Percentiles rank a stretch among this genome's conserved stretches.
Conservation (phyloP, 2,113 vertebrate genomes). For the Cryptomyrus ogoouensis region DNA sequence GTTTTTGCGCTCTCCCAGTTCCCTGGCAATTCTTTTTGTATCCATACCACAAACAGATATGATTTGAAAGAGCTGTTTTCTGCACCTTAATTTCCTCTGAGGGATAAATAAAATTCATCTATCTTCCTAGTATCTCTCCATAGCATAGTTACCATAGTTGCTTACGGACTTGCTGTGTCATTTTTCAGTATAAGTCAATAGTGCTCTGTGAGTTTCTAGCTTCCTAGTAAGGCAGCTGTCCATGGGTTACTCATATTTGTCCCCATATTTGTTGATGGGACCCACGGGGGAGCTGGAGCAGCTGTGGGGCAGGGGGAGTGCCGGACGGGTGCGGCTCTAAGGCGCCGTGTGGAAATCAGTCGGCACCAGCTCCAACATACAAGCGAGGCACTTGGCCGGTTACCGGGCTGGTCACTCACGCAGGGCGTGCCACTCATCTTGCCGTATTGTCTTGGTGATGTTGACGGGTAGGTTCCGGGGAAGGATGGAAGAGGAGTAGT, state of each 20-base stretch:
- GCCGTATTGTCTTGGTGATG: slow-evolving; percentile 81
- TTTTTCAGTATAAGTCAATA: not conserved
- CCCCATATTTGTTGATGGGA: not conserved
- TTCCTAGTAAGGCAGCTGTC: not conserved
- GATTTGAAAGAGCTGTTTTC: not conserved
- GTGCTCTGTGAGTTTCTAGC: not conserved
- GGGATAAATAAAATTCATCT: not conserved
- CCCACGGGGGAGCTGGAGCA: not conserved
- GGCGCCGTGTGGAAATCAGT: not conserved
- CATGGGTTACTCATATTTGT: not conserved
- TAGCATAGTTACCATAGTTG: not conserved
- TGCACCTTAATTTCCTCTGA: not conserved
- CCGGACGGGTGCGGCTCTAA: not conserved
- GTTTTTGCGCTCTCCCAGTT: not conserved
- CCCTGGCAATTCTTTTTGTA: not conserved
- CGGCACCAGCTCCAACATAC: not conserved
- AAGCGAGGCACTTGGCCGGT: not conserved
- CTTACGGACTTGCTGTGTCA: not conserved
- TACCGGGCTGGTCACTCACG: slow-evolving; percentile 64
- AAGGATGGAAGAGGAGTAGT: slow-evolving; percentile 81
- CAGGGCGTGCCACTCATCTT: slow-evolving; percentile 86
- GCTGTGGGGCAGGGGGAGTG: not conserved
- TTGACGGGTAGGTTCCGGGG: slow-evolving; percentile 79
- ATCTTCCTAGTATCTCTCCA: not conserved
- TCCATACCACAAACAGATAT: not conserved